phyloP scores from a whole-genome alignment of 2,797 vertebrate genomes.

The Natrix natrix region DNA sequence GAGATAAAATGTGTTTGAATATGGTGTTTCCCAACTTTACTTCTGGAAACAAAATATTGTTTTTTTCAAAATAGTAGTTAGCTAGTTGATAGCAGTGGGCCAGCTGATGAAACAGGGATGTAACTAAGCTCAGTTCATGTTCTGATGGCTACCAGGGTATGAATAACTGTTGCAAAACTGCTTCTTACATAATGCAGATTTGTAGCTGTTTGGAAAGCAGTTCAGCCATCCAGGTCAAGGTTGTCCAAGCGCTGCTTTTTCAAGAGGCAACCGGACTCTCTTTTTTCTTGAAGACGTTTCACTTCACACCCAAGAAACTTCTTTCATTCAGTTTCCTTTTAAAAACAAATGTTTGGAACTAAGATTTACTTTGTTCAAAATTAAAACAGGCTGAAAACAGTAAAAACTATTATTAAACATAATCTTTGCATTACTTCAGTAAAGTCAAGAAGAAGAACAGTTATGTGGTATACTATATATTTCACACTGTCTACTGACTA shows the following conservation, averaged over 20 bases:
- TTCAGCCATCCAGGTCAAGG: not conserved
- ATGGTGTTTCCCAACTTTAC: not conserved
- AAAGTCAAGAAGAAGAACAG: not conserved
- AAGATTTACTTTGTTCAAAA: not conserved
- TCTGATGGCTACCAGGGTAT: not conserved
- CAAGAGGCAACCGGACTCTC: not conserved
- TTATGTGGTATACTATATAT: not conserved
- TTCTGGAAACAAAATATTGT: too few relatives aligned
- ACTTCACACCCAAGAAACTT: not conserved
- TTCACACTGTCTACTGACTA: not conserved
- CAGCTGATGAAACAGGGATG: not conserved
- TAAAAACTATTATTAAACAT: not conserved
- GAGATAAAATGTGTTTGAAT: not conserved
- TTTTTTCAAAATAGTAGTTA: not conserved
- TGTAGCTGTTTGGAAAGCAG: not conserved
- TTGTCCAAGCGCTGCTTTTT: not conserved
- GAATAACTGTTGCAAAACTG: not conserved
- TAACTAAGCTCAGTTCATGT: not conserved
- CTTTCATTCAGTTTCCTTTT: not conserved
- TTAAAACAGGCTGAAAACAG: not conserved
- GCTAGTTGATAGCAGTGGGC: not conserved
- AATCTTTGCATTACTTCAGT: not conserved
- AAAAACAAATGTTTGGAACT: not conserved
- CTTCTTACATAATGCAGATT: not conserved
- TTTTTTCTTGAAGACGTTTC: not conserved